Conservation (phyloP, 2,113 vertebrate genomes). For the Heteronetta atricapilla region DNA sequence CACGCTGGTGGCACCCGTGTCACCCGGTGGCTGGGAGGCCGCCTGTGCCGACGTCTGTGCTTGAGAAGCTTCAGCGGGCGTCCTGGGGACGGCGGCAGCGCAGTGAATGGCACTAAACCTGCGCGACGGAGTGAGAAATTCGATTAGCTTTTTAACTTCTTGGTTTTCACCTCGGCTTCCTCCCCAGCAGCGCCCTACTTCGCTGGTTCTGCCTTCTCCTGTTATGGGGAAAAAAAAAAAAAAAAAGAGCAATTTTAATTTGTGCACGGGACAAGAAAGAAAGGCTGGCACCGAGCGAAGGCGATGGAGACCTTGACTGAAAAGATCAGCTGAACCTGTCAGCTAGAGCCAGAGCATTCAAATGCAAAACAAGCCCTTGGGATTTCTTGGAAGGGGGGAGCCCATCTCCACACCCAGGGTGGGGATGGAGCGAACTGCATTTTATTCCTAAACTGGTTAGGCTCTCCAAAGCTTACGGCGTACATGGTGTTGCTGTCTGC, state of each 20-base stretch:
- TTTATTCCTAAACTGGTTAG: background rate
- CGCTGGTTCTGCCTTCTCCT: background rate
- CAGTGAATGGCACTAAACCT: conserved; percentile 93
- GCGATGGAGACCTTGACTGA: background rate
- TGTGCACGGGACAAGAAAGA: background rate
- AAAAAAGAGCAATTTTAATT: background rate
- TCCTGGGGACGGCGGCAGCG: conserved; percentile 77
- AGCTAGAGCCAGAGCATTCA: background rate
- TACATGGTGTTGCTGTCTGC: background rate
- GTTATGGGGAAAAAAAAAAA: background rate
- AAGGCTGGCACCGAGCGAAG: background rate
- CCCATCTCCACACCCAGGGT: background rate
- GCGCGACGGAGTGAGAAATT: background rate
- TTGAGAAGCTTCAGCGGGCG: conserved; percentile 61
- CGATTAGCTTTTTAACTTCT: background rate
- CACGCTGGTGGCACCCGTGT: background rate
- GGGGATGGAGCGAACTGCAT: background rate
- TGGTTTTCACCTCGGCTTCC: background rate
- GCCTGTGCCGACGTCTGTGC: conserved; percentile 13
- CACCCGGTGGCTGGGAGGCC: background rate
- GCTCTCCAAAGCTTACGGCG: background rate
- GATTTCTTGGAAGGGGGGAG: background rate
- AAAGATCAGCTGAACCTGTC: background rate
- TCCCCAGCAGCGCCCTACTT: background rate
- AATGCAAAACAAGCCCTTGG: background rate